Evolutionary conservation across 2,888 invertebrate species (phyloP).

Genomic region (Drosophila fungiperda): DNA sequence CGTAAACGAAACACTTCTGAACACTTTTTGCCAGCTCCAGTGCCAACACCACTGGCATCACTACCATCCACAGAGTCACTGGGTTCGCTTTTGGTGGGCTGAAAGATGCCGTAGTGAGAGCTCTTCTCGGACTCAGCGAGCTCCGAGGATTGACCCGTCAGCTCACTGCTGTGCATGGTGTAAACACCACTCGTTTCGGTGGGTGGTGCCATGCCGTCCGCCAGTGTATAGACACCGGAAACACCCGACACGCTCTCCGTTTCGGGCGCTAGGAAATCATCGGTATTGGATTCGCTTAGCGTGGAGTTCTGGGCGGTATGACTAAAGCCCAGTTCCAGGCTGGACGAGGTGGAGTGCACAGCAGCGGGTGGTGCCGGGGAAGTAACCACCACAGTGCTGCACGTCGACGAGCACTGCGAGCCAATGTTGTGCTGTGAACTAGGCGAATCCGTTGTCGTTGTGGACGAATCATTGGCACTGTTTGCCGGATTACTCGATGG

Average conservation of each 20-base stretch:
- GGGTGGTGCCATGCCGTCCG: conserved; percentile 88
- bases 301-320: conserved; percentile 95
- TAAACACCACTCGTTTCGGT: conserved; percentile 95
- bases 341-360: conserved; percentile 90
- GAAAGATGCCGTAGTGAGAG: conserved; percentile 87
- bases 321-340: conserved; percentile 93
- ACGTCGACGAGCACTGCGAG: conserved; percentile 94
- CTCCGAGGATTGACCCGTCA: conserved; percentile 87
- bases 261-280: conserved; percentile 85
- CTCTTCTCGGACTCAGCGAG: conserved; percentile 87
- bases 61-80: conserved; percentile 87
- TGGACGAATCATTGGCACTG: conserved; percentile 72
- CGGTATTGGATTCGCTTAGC: conserved; percentile 89
- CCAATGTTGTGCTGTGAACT: conserved; percentile 88
- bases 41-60: conserved; percentile 83
- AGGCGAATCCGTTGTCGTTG: conserved; percentile 85
- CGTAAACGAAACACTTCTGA: conserved; percentile 87
- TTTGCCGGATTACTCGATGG: conserved; percentile 9
- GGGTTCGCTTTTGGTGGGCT: conserved; percentile 84
- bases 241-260: conserved; percentile 87
- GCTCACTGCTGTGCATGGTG: conserved; percentile 89
- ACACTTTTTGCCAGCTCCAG: conserved; percentile 64
- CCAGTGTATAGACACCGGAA: conserved; percentile 87
- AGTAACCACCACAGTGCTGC: conserved; percentile 93
- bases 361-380: conserved; percentile 85